These are phyloP conservation scores for Campoplex capitator DNA, from an alignment of 2,888 invertebrate species.

Conservation along the genomic window DNA sequence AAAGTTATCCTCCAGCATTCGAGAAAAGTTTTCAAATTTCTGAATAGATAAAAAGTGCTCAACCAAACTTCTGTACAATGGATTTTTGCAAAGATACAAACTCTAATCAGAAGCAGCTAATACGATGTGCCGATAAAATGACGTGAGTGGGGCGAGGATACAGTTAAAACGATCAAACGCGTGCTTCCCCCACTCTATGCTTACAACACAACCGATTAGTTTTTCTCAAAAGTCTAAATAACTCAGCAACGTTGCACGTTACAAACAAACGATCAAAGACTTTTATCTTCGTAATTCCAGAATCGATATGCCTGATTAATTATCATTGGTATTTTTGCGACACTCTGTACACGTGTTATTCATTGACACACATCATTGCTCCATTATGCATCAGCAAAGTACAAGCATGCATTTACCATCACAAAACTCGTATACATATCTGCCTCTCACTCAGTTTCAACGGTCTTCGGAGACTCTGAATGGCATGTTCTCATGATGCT, in stretches of 20 bases:
- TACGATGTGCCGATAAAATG: too few species aligned
- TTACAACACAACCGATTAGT: not conserved
- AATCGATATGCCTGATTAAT: not conserved
- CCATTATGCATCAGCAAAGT: conserved; percentile 62
- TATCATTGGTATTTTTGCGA: not conserved
- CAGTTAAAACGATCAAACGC: too few species aligned
- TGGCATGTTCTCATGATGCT: conserved; percentile 35
- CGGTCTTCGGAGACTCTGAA: conserved; percentile 46
- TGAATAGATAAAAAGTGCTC: not conserved
- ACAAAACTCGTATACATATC: conserved; percentile 15
- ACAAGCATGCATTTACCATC: conserved; percentile 25
- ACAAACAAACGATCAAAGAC: not conserved
- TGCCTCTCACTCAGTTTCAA: conserved; percentile 36
- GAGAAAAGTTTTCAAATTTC: not conserved
- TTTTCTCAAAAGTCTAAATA: not conserved
- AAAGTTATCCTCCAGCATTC: not conserved
- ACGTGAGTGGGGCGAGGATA: too few species aligned
- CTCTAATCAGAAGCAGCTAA: too few species aligned
- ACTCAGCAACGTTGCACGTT: not conserved
- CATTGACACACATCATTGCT: conserved; percentile 51
- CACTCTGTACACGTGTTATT: conserved; percentile 1
- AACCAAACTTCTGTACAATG: too few species aligned
- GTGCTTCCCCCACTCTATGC: too few species aligned
- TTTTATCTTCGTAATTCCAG: not conserved
- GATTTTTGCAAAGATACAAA: too few species aligned